Evolutionary conservation across 2,113 vertebrate species (phyloP), one percentile per base, ranked within the genome.

Genomic region (Hyaena hyaena): DNA sequence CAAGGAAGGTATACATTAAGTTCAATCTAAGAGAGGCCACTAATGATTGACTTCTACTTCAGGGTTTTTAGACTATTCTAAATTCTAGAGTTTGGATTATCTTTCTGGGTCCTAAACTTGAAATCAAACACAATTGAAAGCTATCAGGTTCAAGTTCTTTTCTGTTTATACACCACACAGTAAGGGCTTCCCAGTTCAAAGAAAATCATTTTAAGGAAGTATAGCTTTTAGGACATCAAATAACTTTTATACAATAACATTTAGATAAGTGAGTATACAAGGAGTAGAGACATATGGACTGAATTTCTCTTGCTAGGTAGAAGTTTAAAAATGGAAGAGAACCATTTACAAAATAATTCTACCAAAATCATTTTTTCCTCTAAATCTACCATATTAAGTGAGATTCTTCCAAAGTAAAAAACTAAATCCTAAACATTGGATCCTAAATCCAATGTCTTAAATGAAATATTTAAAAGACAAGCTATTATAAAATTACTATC

Each of bases 171-270:
- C 50, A 58, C 16, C 28, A 65, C 24, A 50, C 24, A 84, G 19
- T 17, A 77, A 65, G 19, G 61, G 31, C 58, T 81, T 85, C 19
- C 61, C 45, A 88, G 81, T 86, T 88, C 61, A 96, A 92, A 84
- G 74, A 71, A 48, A 76, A 73, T 74, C 31, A 79, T 43, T 76
- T 79, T 77, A 43, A 90, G 26, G 85, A 55, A 33, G 53, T 79
- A 28, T 0, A 71, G 61, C 45, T 50, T 53, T 48, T 71, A 58
- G 88, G 63, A 76, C 35, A 84, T 58, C 71, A 90, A 90, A 84
- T 88, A 88, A 68, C 26, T 80, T 93, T 61, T n/a, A 39, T 0
- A 71, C 83, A 96, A 93, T 71, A 58, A n/a, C 39, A 85, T 85
- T 81, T 63, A 76, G 73, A 68, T 61, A 81, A 63, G 19, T 74